Conservation (phyloP, 2,797 vertebrate species). For the Chelon labrosus region DNA sequence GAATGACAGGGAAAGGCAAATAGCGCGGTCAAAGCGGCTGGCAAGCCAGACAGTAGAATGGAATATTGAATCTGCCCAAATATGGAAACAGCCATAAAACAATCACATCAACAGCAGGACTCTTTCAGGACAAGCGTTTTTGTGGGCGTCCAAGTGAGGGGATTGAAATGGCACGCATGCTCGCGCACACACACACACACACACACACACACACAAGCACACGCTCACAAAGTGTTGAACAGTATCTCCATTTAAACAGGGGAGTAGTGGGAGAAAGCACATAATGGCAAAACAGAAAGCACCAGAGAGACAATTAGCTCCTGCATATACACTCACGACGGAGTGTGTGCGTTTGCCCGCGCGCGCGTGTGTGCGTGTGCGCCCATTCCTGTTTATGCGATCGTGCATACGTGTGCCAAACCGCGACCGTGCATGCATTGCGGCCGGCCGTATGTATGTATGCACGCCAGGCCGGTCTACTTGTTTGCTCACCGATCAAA, state of each 20-base stretch:
- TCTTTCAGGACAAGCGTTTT: constrained; percentile 75
- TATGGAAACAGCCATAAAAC: constrained; percentile 77
- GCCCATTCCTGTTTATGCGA: constrained; percentile 14
- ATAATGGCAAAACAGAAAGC: constrained; percentile 71
- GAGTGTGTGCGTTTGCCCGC: constrained; percentile 4
- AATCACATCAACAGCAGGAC: constrained; percentile 77
- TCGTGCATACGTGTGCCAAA: constrained; percentile 42
- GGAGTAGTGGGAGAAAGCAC: constrained; percentile 55
- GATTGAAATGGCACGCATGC: constrained; percentile 72
- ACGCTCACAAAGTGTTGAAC: constrained; percentile 52
- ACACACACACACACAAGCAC: constrained; percentile 13
- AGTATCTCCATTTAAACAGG: constrained; percentile 76
- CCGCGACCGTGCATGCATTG: constrained; percentile 39
- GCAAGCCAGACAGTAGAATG: constrained; percentile 58
- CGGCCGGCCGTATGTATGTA: constrained; percentile 35
- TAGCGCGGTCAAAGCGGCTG: constrained; percentile 68
- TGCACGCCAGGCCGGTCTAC: constrained; percentile 50
- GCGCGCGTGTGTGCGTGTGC: constrained; percentile 7
- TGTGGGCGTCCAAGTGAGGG: constrained; percentile 74
- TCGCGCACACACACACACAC: constrained; percentile 25
- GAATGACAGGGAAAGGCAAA: constrained; percentile 69
- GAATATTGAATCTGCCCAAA: constrained; percentile 78
- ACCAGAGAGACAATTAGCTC: constrained; percentile 75
- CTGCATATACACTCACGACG: constrained; percentile 51
- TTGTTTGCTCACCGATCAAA: constrained; percentile 75